A percentile compares a stretch with the other conserved stretches of the same genome.
These are phyloP conservation scores for Hydropsyche betteni DNA, from an alignment of 2,888 invertebrate species.

Conservation along the genomic window DNA sequence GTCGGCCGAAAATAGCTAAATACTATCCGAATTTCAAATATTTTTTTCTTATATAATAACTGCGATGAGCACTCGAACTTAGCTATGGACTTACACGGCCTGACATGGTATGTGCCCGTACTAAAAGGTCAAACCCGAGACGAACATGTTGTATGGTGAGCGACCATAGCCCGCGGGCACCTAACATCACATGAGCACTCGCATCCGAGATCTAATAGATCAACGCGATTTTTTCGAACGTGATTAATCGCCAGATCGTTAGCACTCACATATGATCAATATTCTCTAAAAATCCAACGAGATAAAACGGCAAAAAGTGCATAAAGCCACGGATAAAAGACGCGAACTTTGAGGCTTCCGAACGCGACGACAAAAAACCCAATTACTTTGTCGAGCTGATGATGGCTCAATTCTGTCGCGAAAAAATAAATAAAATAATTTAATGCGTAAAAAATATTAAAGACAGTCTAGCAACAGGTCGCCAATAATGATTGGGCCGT, in stretches of 20 bases:
- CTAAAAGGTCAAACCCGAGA: conserved; percentile 22
- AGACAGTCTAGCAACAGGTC: too few species aligned
- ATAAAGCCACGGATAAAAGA: neutral
- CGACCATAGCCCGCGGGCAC: conserved; percentile 16
- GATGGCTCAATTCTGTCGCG: too few species aligned
- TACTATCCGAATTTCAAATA: neutral
- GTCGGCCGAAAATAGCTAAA: neutral
- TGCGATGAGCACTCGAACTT: neutral
- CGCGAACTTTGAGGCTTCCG: neutral
- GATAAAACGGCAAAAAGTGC: neutral
- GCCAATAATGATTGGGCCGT: too few species aligned
- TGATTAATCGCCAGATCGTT: conserved; percentile 36
- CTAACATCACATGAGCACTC: conserved; percentile 27
- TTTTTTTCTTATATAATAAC: neutral
- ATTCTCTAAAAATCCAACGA: too few species aligned
- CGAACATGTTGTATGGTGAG: conserved; percentile 7
- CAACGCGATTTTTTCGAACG: conserved; percentile 20
- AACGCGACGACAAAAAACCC: neutral
- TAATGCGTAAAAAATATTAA: too few species aligned
- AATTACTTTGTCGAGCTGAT: too few species aligned
- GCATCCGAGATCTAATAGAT: conserved; percentile 22
- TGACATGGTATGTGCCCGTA: neutral
- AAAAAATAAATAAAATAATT: too few species aligned
- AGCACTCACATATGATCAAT: conserved; percentile 1
- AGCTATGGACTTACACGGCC: neutral